Base-by-base conservation (phyloP, 1,140 invertebrate species). In the Hycleus cichorii region DNA sequence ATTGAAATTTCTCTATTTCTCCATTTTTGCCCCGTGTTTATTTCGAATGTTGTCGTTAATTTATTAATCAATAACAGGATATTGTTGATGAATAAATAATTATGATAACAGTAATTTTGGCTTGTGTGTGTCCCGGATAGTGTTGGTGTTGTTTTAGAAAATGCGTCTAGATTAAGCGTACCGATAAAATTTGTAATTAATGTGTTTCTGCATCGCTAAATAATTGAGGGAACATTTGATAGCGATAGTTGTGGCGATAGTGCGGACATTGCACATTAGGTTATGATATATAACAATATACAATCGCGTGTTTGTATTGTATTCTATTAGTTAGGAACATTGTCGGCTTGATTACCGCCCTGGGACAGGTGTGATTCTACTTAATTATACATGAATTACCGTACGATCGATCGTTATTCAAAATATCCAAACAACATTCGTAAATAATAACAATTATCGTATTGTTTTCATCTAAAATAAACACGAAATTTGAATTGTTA, bases 261-360 rank as follows among this genome's bases (percentile, higher is more conserved):
- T 64, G 64, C 50, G 58, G 64, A 67, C 66, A 65, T 59, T 65
- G 60, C 60, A 64, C 66, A 67, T 67, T 67, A 67, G 51, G 49
- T 67, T 64, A 67, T 67, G 66, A 67, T 67, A 67, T 62, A 65
- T 65, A 64, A 63, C 53, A 18, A 53, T 53, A 26, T 48, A 48
- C 18, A 18, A 18, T 59, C 46, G 56, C 60, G 50, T 67, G 66
- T 67, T 67, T 67, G 66, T 67, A 67, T 67, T 67, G 61, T 63
- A 57, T 62, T 53, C 57, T 63, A 65, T 66, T 66, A 62, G 53
- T 56, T 60, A 58, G 62, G 53, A 53, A 62, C 55, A 66, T 64
- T 66, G 62, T 64, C 62, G 55, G 27, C 50, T 63, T 64, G 63
- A 66, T 66, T 64, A 60, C 62, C 38, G 59, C 58, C 51, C 26